Evolutionary conservation across 2,113 vertebrate species (phyloP), one percentile per base, ranked within the genome.

Genomic region (Atlantisia rogersi): DNA sequence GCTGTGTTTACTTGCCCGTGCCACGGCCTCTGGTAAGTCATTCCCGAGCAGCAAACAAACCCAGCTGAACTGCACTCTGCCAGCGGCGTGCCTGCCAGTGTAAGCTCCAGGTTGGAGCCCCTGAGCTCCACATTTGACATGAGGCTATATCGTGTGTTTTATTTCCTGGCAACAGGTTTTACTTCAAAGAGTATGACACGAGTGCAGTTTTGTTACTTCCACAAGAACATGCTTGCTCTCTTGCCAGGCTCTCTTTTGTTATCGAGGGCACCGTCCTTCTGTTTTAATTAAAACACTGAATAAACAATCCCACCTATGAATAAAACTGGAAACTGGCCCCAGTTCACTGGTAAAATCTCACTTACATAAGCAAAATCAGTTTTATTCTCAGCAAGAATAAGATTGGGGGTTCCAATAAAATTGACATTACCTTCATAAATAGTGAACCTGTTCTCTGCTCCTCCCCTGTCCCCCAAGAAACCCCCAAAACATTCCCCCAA

Each of bases 21-120:
- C 25, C 13, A 8, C 0, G 20, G 70, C 58, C 42, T 53, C 71
- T 0, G 2, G 3, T 48, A 62, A 94, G 80, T 83, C 82, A 76
- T 48, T 16, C 63, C 39, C 0, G 3, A 65, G 48, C 74, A 82
- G 82, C 48, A 52, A 65, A 68, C 31, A 42, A 69, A 69, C 12
- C 46, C 32, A 6, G 28, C 1, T 25, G 16, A 26, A 32, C 83
- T 42, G 25, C 10, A 56, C 46, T 44, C 53, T 73, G 69, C 63
- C 73, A 69, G 12, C 3, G 0, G 11, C 46, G n/a, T 78, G 68
- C 37, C 28, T 0, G 0, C 6, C 0, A 11, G 9, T 7, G 20
- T 19, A 28, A 76, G 24, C 48, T 71, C 63, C 15, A 16, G 29
- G 6, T 8, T 26, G 35, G 29, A 86, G 37, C 32, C 52, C 46